Conservation (phyloP, 1,140 invertebrate species). For the Propsilocerus akamusi region DNA sequence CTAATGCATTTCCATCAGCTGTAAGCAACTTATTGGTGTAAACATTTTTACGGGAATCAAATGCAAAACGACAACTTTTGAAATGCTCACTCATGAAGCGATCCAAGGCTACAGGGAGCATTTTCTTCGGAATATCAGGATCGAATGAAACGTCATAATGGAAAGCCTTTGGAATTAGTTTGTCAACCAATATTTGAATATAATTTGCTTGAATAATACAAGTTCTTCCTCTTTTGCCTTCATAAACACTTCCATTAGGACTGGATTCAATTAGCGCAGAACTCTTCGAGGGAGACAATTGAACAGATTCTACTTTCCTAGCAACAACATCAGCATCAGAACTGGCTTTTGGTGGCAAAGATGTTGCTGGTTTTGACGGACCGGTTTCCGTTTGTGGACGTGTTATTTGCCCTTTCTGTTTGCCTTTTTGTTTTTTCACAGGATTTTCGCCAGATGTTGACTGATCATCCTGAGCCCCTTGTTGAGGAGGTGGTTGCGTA, state of each 20-base stretch:
- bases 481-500: no score
- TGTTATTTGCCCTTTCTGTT: no score
- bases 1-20: background rate
- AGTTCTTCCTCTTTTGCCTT: slow-evolving; percentile 24
- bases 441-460: no score
- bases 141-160: slow-evolving; percentile 33
- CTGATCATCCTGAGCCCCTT: no score
- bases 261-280: slow-evolving; percentile 11
- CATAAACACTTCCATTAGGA: slow-evolving; percentile 8
- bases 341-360: no score
- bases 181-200: slow-evolving; percentile 26
- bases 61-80: background rate
- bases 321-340: no score
- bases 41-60: background rate
- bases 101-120: slow-evolving; percentile 23
- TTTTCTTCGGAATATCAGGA: slow-evolving; percentile 29
- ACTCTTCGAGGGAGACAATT: no score
- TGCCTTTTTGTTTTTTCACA: no score
- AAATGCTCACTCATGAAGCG: slow-evolving; percentile 7
- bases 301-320: no score
- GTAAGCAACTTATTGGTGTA: background rate
- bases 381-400: no score
- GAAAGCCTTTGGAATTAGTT: slow-evolving; percentile 23
- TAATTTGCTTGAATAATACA: slow-evolving; percentile 35
- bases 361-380: no score